Evolutionary conservation across 2,888 invertebrate species (phyloP), one percentile per base, ranked within the genome.

Genomic region (Heliconius cydno): DNA sequence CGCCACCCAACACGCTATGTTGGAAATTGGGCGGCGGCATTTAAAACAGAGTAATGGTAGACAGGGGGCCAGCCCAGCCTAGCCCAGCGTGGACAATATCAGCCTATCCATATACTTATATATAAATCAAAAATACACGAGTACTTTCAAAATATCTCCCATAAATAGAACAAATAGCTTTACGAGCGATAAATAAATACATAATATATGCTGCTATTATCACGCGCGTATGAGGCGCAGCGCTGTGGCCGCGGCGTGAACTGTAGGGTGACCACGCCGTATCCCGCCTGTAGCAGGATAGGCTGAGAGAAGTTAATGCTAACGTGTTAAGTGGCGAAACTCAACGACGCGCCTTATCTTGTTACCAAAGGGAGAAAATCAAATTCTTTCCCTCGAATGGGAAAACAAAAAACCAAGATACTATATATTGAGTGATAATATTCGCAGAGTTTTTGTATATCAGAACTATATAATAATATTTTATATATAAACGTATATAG

Each of bases 171-270:
- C 60, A 60, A 73, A 73, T 73, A 57, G 67, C 74, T 15, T 38
- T 25, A 60, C 70, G 57, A 25, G 67, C 41, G 52, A 74, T 57
- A 74, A 72, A 78, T 57, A 74, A 72, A 67, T 68, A 66, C 67
- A 63, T 76, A 46, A 70, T 70, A 57, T 71, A 46, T 52, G 22
- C 52, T 66, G 41, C 15, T 9, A 66, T 41, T 77, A 84, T 84
- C 84, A 84, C 83, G 84, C 84, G 80, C 72, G 52, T 46, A 30
- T 71, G 67, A 70, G 30, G 74, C 74, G 46, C 28, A 13, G 28
- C 41, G 52, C 19, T 75, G 82, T 84, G 84, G 66, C 72, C 73
- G 80, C 76, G 38, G 84, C 85, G 85, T 85, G 85, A 70, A 79
- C 77, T 60, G 38, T 80, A 75, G 76, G 67, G 79, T 52, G 74